phyloP scores from a whole-genome alignment of 2,888 invertebrate species.

The Cybosia mesomella region DNA sequence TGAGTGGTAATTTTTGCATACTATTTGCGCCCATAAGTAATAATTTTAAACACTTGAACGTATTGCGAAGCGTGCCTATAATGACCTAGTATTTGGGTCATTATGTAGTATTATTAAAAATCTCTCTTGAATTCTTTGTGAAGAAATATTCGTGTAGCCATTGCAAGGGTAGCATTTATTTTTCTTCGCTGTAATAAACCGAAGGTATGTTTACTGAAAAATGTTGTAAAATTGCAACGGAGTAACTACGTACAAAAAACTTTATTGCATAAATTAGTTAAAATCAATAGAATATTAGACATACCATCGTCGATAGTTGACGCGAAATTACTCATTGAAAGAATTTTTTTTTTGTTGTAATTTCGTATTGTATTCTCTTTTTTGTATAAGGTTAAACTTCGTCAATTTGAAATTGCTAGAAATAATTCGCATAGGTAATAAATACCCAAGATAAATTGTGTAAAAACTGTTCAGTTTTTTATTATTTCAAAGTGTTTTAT shows the following conservation, averaged over 20 bases:
- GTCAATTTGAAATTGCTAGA: background rate
- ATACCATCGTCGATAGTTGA: no score
- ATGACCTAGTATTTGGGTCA: slow-evolving; percentile 36
- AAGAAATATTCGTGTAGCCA: background rate
- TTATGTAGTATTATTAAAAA: slow-evolving; percentile 49
- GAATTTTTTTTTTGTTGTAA: no score
- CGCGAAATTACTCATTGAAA: no score
- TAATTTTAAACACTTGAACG: slow-evolving; percentile 56
- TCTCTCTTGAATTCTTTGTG: slow-evolving; percentile 22
- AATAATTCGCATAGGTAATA: background rate
- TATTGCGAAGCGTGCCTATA: slow-evolving; percentile 38
- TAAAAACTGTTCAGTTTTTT: no score
- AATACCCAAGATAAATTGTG: no score
- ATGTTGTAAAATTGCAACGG: slow-evolving; percentile 1
- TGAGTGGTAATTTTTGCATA: slow-evolving; percentile 35
- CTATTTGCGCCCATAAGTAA: slow-evolving; percentile 53
- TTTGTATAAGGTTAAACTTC: background rate
- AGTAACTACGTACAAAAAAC: background rate
- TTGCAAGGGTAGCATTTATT: background rate
- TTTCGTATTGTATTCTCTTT: no score
- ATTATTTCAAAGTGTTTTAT: no score
- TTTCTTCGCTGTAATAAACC: slow-evolving; percentile 14
- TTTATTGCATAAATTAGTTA: background rate
- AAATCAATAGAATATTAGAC: no score
- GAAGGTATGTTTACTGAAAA: slow-evolving; percentile 1